Evolutionary conservation across 2,113 vertebrate species (phyloP), one percentile per base, ranked within the genome.

Genomic region (Sturnira hondurensis): DNA sequence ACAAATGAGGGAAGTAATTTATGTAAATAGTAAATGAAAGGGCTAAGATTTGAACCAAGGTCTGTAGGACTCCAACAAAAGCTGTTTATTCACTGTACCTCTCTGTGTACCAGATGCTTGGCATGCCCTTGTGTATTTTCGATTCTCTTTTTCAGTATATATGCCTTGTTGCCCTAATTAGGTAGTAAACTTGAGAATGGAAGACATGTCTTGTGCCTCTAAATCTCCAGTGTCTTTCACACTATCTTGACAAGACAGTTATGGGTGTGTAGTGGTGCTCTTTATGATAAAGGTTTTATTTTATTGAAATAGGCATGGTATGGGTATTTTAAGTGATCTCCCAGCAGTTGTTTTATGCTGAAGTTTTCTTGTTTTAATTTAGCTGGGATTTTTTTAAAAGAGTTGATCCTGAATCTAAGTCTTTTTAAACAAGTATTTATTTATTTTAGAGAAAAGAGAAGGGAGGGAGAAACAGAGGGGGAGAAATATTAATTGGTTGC

Each of bases 341-440:
- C 28, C 5, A 71, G 68, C 22, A 91, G 10, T 96, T 94, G n/a
- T 11, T 95, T 91, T 94, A 31, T 93, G 33, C 10, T 45, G 33
- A 83, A 61, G 38, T 93, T 97, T 97, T 94, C 70, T 96, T 92
- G n/a, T 85, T 86, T 94, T 94, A 41, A 45, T 94, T 83, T 91
- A 85, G 24, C 58, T 94, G 88, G 41, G 26, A 36, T 77, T 73
- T 95, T 91, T 82, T 36, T 31, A 3, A 63, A 63, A 31, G 61
- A 63, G 28, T 63, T 31, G 61, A 63, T 63, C 28, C 61, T 63
- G 61, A 63, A 63, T 31, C 28, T 31, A 61, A 61, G 58, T 11
- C 58, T 61, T 61, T 61, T 61, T 12, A 26, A 61, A 28, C 58
- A 63, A 63, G 15, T 31, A 63, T 61, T 61, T 26, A 13, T 63